Base-by-base conservation (phyloP, 2,113 vertebrate species). In the Echinops telfairi region DNA sequence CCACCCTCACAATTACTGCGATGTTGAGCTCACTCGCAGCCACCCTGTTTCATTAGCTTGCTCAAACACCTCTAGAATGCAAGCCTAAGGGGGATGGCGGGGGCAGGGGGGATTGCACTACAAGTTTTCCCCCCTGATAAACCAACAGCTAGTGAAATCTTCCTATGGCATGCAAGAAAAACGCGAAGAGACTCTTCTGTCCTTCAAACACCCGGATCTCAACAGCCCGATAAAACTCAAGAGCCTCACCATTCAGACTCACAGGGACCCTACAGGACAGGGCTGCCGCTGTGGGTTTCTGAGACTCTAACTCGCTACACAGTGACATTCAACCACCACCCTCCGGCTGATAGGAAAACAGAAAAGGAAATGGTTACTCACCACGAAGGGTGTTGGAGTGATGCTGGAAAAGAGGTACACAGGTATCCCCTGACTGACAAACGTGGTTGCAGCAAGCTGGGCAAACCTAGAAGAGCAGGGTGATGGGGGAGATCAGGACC, bases 361-460 rank as follows among this genome's bases (percentile, higher is more conserved):
- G 22, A 25, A 64, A 80, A 31, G 75, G 36, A 91, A 88, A 81
- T 0, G 17, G 57, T 73, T 66, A 97, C 98, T 86, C 98, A 99
- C 99, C 98, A 99, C 99, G 95, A 99, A 99, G 23, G 99, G 99
- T n/a, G 99, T 99, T 17, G 99, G 99, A 17, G 98, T 99, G 97
- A 99, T 98, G 87, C 98, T 98, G 91, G 98, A 98, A 97, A 99
- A 99, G 25, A 99, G 98, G 97, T 99, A 97, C 66, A 99, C 99
- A 4, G 99, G 99, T 80, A 99, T 96, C 29, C 98, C 99, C 83
- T 98, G 98, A 97, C 98, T 99, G 96, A 99, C 97, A 79, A 99
- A 99, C 0, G 98, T 98, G 22, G 98, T 98, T 0, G 99, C 99
- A 94, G 99, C 99, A 57, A 99, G 98, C 77, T 96, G 97, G 93